Base-by-base conservation (phyloP, 1,140 invertebrate species). In the Papilio xuthus region DNA sequence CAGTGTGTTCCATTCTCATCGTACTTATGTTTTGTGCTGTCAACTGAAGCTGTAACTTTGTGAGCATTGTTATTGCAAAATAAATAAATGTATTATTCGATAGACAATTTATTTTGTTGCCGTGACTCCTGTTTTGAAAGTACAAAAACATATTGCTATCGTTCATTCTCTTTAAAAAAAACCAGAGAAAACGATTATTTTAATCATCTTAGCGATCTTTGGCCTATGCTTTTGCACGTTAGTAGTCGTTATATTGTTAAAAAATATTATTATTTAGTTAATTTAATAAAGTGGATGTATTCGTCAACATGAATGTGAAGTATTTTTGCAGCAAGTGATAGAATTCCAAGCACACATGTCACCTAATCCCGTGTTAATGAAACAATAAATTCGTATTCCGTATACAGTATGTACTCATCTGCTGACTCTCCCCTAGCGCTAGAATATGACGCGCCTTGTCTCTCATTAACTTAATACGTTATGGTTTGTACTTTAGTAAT, bases 401-500 rank as follows among this genome's bases (percentile, higher is more conserved):
- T 76, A 79, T 84, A 83, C 84, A 83, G 81, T 84, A 83, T 85
- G 81, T 87, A 84, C 79, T 85, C 84, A 82, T 83, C 83, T 73
- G 74, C 74, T 84, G 82, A 85, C 85, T 84, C 85, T 79, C 84
- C 86, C 85, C 84, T 82, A 79, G 69, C 77, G 77, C 77, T 83
- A 56, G 73, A 78, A 79, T 83, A 84, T 87, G 86, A 86, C 88
- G 84, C 89, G 87, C 84, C 85, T 87, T 90, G 92, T 89, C 87
- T 86, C 92, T 93, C 90, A 92, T 93, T 92, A 93, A 92, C 90
- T 92, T 92, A 92, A 93, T 92, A 92, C 82, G 88, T 88, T 89
- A 88, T 87, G 88, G 86, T 86, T 87, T 88, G 86, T 90, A 87
- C 89, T 89, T 84, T 77, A 83, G 85, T 86, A 90, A 91, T 91